Evolutionary conservation across 2,888 invertebrate genomes (phyloP), one percentile per base, ranked within the genome.

Genomic region (Crematogaster levior): DNA sequence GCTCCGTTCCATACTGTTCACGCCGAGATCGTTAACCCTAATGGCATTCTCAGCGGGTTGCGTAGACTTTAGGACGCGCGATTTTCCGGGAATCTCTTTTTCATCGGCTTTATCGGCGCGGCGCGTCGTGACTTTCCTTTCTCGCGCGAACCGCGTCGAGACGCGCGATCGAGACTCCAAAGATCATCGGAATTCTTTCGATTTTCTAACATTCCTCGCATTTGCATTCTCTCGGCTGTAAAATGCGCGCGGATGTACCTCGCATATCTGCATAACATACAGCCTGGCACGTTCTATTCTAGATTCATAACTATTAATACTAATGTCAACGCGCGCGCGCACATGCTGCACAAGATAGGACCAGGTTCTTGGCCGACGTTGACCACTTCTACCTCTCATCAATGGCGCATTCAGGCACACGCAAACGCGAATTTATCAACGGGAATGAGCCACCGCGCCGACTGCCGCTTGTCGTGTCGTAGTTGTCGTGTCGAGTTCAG

Each of bases 291-390:
- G 90, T 92, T 93, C 94, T 94, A 94, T 94, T 94, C 93, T 93
- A 91, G 93, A 93, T 92, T 91, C 92, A 92, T 91, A 91, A 93
- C 94, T 94, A 94, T 94, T 94, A 93, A 94, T 94, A 94, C 93
- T 91, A 91, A 91, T 91, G 91, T 91, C 90, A 40, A 43, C 43
- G 74, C 58, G 72, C 58, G 46, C 30, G 21, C 27, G 61, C 48
- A 51, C 89, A 90, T 88, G 89, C 81, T 75, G 40, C 48, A 81
- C 88, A 87, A 89, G 91, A 91, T 90, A 90, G 91, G 90, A 91
- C 88, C 89, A 85, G 89, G 86, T 87, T 92, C 90, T 92, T 90
- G 90, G 90, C 91, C 86, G 85, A 87, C 88, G 89, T 87, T 91
- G 88, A 87, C 89, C 89, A 85, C 89, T 87, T 88, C 88, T 85